phyloP scores from a whole-genome alignment of 2,888 invertebrate genomes.

The Gari tellinella region DNA sequence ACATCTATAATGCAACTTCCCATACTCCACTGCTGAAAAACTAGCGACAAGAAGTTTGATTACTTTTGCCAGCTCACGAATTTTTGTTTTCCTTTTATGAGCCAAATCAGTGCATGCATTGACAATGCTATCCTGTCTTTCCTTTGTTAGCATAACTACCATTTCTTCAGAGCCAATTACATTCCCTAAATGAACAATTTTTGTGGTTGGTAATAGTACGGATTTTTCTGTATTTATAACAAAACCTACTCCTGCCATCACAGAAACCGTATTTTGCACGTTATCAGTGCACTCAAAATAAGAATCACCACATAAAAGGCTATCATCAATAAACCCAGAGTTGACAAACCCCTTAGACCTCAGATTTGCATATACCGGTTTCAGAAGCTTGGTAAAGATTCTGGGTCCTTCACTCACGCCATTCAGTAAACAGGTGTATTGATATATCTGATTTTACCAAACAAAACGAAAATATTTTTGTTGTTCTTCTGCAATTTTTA shows the following conservation, averaged over 20 bases:
- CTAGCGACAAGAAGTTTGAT: not conserved
- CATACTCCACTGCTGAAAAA: conserved; percentile 18
- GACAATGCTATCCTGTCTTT: not conserved
- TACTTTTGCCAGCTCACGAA: conserved; percentile 2
- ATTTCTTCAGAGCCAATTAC: conserved; percentile 25
- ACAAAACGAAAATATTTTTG: conserved; percentile 40
- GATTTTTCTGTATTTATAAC: too few relatives aligned
- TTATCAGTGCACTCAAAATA: conserved; percentile 2
- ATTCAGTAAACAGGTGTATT: conserved; percentile 47
- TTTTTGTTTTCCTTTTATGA: not conserved
- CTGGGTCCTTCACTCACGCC: conserved; percentile 37
- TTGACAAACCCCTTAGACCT: conserved; percentile 22
- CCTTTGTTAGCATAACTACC: conserved; percentile 14
- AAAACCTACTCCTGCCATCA: not conserved
- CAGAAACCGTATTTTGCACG: not conserved
- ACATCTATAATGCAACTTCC: conserved; percentile 4
- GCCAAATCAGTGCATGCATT: conserved; percentile 2
- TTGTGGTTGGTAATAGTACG: conserved; percentile 4
- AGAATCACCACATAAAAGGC: conserved; percentile 11
- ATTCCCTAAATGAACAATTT: conserved; percentile 12
- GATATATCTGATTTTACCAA: conserved; percentile 37
- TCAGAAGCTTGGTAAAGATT: conserved; percentile 49
- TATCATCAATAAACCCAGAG: conserved; percentile 52
- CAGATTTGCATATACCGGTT: conserved; percentile 43
- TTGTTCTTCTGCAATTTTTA: conserved; percentile 25